A percentile compares a stretch with the other conserved stretches of the same genome.
These are phyloP conservation scores for Semnornis frantzii DNA, from an alignment of 2,113 vertebrate genomes.

Conservation along the genomic window DNA sequence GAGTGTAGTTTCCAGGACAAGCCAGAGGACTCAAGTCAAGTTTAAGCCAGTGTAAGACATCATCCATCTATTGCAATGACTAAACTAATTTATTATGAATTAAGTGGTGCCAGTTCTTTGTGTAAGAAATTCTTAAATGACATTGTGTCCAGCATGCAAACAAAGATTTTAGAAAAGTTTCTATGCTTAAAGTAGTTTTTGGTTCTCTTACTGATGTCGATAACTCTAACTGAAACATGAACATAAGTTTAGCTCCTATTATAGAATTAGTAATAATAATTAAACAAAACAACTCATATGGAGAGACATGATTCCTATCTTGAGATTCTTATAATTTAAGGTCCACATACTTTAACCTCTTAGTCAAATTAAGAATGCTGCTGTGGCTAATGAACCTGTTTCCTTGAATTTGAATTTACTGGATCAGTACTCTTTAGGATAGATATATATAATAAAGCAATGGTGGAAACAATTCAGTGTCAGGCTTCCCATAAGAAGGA, in stretches of 20 bases:
- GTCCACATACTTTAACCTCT: constrained; percentile 38
- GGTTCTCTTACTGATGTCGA: constrained; percentile 29
- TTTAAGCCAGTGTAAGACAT: constrained; percentile 25
- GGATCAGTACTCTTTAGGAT: constrained; percentile 12
- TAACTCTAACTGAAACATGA: constrained; percentile 28
- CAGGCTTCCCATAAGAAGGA: constrained; percentile 9
- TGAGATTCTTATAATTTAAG: constrained; percentile 19
- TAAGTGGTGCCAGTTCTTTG: constrained; percentile 62
- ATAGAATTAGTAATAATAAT: neutral
- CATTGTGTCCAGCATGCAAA: constrained; percentile 42
- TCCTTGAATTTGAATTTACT: constrained; percentile 59
- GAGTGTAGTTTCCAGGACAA: constrained; percentile 55
- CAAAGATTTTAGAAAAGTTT: constrained; percentile 38
- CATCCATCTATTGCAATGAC: constrained; percentile 49
- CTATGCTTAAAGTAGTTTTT: constrained; percentile 17
- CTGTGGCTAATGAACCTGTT: constrained; percentile 43
- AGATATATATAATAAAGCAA: neutral
- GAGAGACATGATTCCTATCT: constrained; percentile 44
- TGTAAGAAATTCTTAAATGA: constrained; percentile 52
- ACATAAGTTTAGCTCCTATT: constrained; percentile 16
- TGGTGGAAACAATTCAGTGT: neutral
- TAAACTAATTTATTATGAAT: constrained; percentile 66
- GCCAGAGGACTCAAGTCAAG: constrained; percentile 35
- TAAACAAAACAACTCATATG: neutral
- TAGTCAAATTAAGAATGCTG: constrained; percentile 43